Percentiles rank a stretch among this genome's conserved stretches.
These are phyloP conservation scores for Sphaerophoria taeniata DNA, from an alignment of 2,888 invertebrate genomes.

Conservation along the genomic window DNA sequence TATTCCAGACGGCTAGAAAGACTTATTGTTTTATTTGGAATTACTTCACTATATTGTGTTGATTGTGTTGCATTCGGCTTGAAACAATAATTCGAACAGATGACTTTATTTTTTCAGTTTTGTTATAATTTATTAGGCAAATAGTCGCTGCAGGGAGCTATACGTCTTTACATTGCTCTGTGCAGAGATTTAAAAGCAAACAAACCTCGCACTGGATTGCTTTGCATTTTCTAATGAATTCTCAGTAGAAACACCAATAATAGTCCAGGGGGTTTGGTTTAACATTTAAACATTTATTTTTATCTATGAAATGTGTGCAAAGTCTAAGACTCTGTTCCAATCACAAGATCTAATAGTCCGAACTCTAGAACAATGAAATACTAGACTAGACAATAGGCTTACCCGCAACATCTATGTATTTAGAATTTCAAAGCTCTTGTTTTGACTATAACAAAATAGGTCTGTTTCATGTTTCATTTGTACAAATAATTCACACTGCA, in stretches of 20 bases:
- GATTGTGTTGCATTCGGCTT: too few relatives aligned
- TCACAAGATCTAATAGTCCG: too few relatives aligned
- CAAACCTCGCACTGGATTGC: too few relatives aligned
- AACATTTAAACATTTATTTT: too few relatives aligned
- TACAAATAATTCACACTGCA: conserved; percentile 12
- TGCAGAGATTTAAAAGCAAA: not conserved
- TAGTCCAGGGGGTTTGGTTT: too few relatives aligned
- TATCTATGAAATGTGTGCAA: too few relatives aligned
- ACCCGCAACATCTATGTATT: too few relatives aligned
- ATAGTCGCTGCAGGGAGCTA: not conserved
- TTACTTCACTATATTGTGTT: too few relatives aligned
- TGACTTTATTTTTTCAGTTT: conserved; percentile 1
- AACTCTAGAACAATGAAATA: too few relatives aligned
- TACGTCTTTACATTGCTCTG: not conserved
- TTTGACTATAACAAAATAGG: not conserved
- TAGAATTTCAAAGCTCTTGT: not conserved
- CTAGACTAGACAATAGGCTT: too few relatives aligned
- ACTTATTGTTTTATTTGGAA: not conserved
- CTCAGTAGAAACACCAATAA: too few relatives aligned
- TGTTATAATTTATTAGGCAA: conserved; percentile 18
- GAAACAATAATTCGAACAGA: conserved; percentile 2
- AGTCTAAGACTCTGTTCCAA: too few relatives aligned
- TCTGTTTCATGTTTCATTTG: conserved; percentile 4
- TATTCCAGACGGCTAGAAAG: conserved; percentile 3
- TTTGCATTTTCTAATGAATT: not conserved